Base-by-base conservation (phyloP, 2,113 vertebrate species). In the Tautogolabrus adspersus region DNA sequence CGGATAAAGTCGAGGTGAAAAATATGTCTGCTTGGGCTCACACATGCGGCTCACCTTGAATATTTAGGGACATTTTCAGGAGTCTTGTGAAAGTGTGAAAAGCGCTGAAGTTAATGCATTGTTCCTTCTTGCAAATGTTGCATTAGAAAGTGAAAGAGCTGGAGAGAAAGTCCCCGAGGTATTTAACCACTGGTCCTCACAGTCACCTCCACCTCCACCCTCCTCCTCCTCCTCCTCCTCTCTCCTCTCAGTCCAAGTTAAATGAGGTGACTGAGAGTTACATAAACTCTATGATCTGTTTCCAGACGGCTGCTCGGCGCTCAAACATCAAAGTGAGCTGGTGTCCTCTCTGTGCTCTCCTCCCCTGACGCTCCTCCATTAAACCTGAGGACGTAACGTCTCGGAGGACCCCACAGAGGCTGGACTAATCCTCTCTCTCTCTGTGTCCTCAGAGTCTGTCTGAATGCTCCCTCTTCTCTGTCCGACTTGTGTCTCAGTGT, bases 221-320 rank as follows among this genome's bases (percentile, higher is more conserved):
- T n/a, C 38, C 44, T 66, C 30, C 1, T 61, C 30, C 13, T 26
- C 42, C 66, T 34, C 42, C 70, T 34, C 30, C 30, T 34, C 30
- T 52, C 55, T 18, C 11, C n/a, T 23, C 37, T 22, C 59, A 67
- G 75, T 21, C 30, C 18, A 52, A 68, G 75, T 59, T n/a, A 82
- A 69, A 78, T 47, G 66, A 84, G 61, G 72, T 68, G 51, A 52
- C 22, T 22, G 30, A 13, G 26, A 64, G 59, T 81, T 77, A 61
- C 22, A 23, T 62, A 66, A 73, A 86, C 34, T 66, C 67, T 13
- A 1, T 19, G 23, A 75, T 75, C 44, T 6, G 40, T 59, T 72
- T 82, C 62, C 59, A 73, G 69, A 69, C 19, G 19, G 46, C 52
- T 56, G 70, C 69, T 56, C 46, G 11, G 1, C 57, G 75, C 13